phyloP scores from a whole-genome alignment of 2,888 invertebrate species.

The Erebia aethiops region DNA sequence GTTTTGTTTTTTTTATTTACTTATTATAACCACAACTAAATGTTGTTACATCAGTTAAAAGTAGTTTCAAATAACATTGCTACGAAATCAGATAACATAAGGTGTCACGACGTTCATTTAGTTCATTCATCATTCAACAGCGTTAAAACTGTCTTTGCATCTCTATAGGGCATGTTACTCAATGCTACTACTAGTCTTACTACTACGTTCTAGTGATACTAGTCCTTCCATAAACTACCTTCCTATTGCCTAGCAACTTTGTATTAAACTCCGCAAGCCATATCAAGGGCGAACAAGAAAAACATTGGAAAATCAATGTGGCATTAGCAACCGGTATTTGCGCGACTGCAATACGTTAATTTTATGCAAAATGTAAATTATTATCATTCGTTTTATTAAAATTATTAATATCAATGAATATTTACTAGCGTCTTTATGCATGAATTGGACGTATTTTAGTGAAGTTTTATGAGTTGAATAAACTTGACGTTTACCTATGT shows the following conservation, averaged over 20 bases:
- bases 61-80: too few relatives aligned
- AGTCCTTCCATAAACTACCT: slow-evolving; percentile 13
- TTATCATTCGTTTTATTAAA: slow-evolving; percentile 9
- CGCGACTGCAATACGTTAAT: slow-evolving; percentile 6
- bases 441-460: not conserved
- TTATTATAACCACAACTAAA: too few relatives aligned
- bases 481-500: not conserved
- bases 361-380: slow-evolving; percentile 12
- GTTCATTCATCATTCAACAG: too few relatives aligned
- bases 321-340: slow-evolving; percentile 11
- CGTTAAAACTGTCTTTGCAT: too few relatives aligned
- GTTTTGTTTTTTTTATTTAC: too few relatives aligned
- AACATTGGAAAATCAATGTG: slow-evolving; percentile 17
- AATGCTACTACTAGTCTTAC: slow-evolving; percentile 6
- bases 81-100: too few relatives aligned
- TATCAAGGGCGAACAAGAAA: slow-evolving; percentile 16
- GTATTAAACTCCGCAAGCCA: slow-evolving; percentile 1
- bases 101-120: too few relatives aligned
- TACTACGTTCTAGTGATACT: not conserved
- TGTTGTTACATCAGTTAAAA: too few relatives aligned
- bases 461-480: not conserved
- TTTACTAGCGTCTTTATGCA: not conserved
- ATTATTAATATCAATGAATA: slow-evolving; percentile 5
- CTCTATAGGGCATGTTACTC: not conserved
- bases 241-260: not conserved